Evolutionary conservation across 2,113 vertebrate genomes (phyloP).

Genomic region (Zapus hudsonius): DNA sequence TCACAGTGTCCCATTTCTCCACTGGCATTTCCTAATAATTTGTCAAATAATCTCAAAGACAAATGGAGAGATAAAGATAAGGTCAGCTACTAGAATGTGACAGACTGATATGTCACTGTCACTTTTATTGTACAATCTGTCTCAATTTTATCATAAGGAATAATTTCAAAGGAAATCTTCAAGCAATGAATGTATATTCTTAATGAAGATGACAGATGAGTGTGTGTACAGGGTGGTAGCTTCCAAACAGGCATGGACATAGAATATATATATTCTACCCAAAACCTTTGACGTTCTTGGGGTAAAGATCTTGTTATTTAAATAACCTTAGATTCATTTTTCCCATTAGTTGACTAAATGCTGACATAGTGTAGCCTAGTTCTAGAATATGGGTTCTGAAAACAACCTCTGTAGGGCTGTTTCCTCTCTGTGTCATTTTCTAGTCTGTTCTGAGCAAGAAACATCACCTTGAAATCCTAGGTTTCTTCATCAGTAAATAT

Average conservation of each 20-base stretch:
- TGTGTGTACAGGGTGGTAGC: neutral
- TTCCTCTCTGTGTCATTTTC: neutral
- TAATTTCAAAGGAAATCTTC: slow-evolving; percentile 12
- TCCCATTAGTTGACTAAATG: neutral
- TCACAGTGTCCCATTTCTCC: neutral
- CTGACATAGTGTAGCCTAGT: rapidly evolving
- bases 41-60: neutral
- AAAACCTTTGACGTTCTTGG: neutral
- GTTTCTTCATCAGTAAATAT: neutral
- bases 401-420: rapidly evolving
- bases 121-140: neutral
- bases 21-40: neutral
- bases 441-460: neutral
- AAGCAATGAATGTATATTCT: neutral
- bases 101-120: neutral
- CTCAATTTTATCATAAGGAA: neutral
- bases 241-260: neutral
- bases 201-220: neutral
- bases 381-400: neutral
- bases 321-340: neutral
- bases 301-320: neutral
- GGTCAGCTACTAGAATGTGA: neutral
- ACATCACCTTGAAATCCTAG: neutral
- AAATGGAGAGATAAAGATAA: neutral
- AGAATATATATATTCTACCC: neutral